Conservation (phyloP, 1,140 invertebrate species). For the Pollicipes pollicipes region DNA sequence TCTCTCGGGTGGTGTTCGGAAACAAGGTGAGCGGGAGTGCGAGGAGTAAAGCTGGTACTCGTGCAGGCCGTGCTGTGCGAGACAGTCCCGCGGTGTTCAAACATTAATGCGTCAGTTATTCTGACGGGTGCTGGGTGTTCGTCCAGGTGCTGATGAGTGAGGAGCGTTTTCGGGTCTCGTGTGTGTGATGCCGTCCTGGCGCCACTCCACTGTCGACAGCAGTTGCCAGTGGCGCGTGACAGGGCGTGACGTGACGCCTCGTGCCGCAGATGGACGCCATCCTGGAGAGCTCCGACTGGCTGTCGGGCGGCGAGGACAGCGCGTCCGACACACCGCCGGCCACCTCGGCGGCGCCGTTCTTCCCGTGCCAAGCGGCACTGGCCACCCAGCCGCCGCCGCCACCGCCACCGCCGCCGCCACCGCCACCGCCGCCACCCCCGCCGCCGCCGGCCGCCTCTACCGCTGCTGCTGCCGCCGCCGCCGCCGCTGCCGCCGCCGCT, state of each 20-base stretch:
- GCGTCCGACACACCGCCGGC: neutral
- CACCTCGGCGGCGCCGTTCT: neutral
- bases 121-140: too few relatives aligned
- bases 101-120: too few relatives aligned
- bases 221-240: too few relatives aligned
- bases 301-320: constrained; percentile 1
- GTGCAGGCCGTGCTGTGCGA: constrained; percentile 16
- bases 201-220: too few relatives aligned
- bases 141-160: too few relatives aligned
- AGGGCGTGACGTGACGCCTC: too few relatives aligned
- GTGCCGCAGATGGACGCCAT: neutral
- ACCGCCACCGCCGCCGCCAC: neutral
- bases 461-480: neutral
- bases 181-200: too few relatives aligned
- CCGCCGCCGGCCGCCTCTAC: neutral
- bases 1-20: neutral
- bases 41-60: constrained; percentile 18
- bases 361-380: neutral
- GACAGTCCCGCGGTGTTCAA: too few relatives aligned
- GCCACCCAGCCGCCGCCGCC: neutral
- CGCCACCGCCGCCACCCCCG: too few relatives aligned
- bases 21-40: constrained; percentile 15
- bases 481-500: too few relatives aligned
- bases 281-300: neutral
- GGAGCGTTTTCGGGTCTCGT: too few relatives aligned